Evolutionary conservation across 2,888 invertebrate species (phyloP).

Genomic region (Adelphocoris suturalis): DNA sequence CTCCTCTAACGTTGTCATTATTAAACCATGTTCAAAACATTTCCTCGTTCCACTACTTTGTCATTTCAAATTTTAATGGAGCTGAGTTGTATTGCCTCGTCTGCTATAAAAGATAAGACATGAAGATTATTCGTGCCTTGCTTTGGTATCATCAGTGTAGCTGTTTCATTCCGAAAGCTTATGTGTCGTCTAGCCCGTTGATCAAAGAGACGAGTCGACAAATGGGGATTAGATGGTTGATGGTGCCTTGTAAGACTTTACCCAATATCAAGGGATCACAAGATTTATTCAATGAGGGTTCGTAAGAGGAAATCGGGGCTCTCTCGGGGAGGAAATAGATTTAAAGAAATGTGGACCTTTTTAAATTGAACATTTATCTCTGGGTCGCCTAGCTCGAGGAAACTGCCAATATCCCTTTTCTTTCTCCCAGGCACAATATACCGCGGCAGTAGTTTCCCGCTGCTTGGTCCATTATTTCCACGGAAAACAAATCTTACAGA

Average conservation of each 20-base stretch:
- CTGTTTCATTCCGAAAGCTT: too few relatives aligned
- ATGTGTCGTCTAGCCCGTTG: not conserved
- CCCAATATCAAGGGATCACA: conserved; percentile 38
- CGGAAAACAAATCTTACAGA: not conserved
- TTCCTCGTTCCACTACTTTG: too few relatives aligned
- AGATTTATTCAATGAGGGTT: conserved; percentile 50
- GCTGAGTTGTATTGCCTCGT: too few relatives aligned
- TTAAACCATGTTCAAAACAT: too few relatives aligned
- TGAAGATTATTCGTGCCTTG: too few relatives aligned
- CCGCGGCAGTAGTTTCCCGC: conserved; percentile 14
- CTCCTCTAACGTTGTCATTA: too few relatives aligned
- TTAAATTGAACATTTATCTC: conserved; percentile 70
- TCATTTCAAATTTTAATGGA: too few relatives aligned
- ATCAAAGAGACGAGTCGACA: not conserved
- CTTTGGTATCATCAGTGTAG: too few relatives aligned
- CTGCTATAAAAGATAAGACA: too few relatives aligned
- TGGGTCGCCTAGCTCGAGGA: conserved; percentile 27
- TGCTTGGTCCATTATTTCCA: conserved; percentile 1
- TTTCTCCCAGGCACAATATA: conserved; percentile 8
- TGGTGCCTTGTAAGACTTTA: not conserved
- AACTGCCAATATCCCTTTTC: conserved; percentile 62
- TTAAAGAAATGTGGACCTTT: conserved; percentile 70
- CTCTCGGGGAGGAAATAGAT: conserved; percentile 65
- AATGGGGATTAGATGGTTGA: conserved; percentile 12
- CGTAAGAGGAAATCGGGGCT: not conserved